These are phyloP conservation scores for Larimichthys crocea DNA, from an alignment of 2,113 vertebrate species.

Conservation along the genomic window DNA sequence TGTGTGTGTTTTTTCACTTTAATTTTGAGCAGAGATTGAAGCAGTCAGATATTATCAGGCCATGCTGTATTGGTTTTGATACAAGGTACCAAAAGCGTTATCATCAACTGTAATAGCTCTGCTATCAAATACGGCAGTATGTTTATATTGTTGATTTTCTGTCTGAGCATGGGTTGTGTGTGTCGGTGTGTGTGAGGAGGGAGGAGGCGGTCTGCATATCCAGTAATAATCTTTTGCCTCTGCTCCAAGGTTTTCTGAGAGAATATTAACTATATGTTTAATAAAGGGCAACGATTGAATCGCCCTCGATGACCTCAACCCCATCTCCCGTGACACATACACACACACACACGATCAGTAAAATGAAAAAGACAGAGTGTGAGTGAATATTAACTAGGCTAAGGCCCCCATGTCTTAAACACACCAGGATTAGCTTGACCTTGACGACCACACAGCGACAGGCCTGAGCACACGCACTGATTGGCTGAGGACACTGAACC, in stretches of 20 bases:
- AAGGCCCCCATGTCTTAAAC: constrained; percentile 51
- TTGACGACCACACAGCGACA: constrained; percentile 57
- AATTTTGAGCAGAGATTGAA: constrained; percentile 57
- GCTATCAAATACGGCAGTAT: constrained; percentile 48
- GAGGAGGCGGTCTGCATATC: not conserved
- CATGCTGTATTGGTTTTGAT: constrained; percentile 58
- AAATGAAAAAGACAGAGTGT: constrained; percentile 39
- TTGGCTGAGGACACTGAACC: constrained; percentile 67
- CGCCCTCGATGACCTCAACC: constrained; percentile 47
- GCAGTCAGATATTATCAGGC: constrained; percentile 65
- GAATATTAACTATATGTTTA: constrained; percentile 74
- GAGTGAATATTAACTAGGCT: constrained; percentile 67
- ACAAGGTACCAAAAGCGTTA: constrained; percentile 49
- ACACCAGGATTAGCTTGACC: constrained; percentile 70
- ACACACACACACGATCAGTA: constrained; percentile 34
- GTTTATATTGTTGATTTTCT: constrained; percentile 50
- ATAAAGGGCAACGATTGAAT: constrained; percentile 66
- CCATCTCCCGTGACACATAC: constrained; percentile 4
- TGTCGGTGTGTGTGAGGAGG: constrained; percentile 4
- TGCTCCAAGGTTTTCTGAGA: constrained; percentile 61
- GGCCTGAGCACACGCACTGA: constrained; percentile 55
- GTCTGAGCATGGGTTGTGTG: not conserved
- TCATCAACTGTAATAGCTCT: constrained; percentile 58
- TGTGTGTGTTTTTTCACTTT: constrained; percentile 20
- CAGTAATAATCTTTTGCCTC: constrained; percentile 44